Base-by-base conservation (phyloP, 2,888 invertebrate species). In the Lepidonotus clava region DNA sequence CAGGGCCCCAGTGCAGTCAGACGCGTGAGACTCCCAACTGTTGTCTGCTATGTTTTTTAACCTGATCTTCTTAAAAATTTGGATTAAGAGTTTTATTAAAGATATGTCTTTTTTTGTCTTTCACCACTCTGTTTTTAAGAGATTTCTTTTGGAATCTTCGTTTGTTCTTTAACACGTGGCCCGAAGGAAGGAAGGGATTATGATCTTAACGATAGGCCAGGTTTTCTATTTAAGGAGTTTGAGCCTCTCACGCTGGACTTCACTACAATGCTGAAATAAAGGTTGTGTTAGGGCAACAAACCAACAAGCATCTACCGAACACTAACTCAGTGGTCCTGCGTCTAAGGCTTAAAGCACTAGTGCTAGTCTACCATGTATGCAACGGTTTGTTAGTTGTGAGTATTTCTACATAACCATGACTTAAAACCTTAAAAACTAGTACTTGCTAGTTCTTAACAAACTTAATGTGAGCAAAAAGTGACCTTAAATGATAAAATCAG, bases 401-500 rank as follows among this genome's bases (percentile, higher is more conserved):
- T 5, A 61, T 24, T 11, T 28, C 61, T 61, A 61, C 61, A 61
- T n/a, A 28, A 28, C 61, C 61, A 61, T 28, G 28, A 61, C 61
- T 61, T 61, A 61, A 61, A 24, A 61, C 28, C 61, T 61, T 61
- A 61, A 46, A 61, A 28, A 28, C 61, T 61, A 61, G 28, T 28
- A 14, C 28, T 24, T 61, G 61, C 61, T 61, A 28, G 4, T 2
- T 61, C 14, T 5, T n/a, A 28, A n/a, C 61, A 24, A 61, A 24
- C 61, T 61, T 61, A 61, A 61, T 11, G 21, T 2, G 28, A 61
- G 28, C 61, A 61, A 5, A 32, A 61, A 61, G 21, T 4, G 28
- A 61, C 28, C 61, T 61, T 61, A 61, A 61, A 61, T 61, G n/a
- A 28, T 28, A 61, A 61, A 61, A 61, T 61, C 21, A n/a, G 24